These are phyloP conservation scores for Papilio protenor DNA, from an alignment of 2,888 invertebrate genomes.

Conservation along the genomic window DNA sequence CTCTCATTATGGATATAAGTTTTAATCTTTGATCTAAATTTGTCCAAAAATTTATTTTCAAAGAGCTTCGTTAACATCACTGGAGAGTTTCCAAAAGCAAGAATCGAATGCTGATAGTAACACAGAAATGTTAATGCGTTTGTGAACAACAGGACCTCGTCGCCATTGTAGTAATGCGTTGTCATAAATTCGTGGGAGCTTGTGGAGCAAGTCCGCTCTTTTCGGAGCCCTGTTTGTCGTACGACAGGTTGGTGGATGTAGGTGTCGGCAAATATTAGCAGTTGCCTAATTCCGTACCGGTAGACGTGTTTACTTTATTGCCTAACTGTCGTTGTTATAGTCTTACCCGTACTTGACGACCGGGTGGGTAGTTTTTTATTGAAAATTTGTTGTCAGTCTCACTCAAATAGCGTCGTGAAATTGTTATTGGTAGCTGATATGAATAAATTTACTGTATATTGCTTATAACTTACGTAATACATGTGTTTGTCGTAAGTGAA, in stretches of 20 bases:
- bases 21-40: too few species aligned
- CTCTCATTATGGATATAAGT: neutral
- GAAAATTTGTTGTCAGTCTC: constrained; percentile 25
- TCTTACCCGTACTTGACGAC: constrained; percentile 47
- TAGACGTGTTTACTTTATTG: constrained; percentile 71
- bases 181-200: constrained; percentile 23
- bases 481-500: neutral
- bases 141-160: neutral
- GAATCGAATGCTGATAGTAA: too few species aligned
- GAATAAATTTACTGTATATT: constrained; percentile 7
- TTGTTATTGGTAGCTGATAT: constrained; percentile 8
- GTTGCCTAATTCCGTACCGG: constrained; percentile 72
- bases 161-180: neutral
- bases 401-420: constrained; percentile 19
- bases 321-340: constrained; percentile 56
- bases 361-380: constrained; percentile 22
- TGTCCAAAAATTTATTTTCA: too few species aligned
- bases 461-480: constrained; percentile 1
- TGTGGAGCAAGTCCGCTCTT: neutral
- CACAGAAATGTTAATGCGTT: neutral
- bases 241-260: constrained; percentile 77
- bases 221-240: constrained; percentile 52
- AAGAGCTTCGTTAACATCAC: too few species aligned
- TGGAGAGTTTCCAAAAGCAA: too few species aligned
- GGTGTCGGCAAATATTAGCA: constrained; percentile 81